Conservation (phyloP, 2,888 invertebrate genomes). For the Actias luna region DNA sequence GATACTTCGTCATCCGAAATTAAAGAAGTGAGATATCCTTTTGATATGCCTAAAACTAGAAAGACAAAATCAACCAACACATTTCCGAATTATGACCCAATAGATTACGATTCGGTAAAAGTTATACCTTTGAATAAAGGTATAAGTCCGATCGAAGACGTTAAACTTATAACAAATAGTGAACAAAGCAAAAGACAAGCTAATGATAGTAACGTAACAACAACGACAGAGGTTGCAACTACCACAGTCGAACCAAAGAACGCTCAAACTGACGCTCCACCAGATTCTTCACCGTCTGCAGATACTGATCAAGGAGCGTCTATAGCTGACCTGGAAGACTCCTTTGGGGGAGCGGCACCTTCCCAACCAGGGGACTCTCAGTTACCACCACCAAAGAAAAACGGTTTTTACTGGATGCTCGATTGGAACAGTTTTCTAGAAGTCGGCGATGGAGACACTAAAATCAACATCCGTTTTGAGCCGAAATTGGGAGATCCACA, state of each 20-base stretch:
- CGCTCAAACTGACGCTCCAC: constrained; percentile 43
- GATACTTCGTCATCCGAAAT: constrained; percentile 68
- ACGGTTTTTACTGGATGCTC: constrained; percentile 91
- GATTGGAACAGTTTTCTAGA: constrained; percentile 94
- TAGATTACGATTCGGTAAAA: constrained; percentile 69
- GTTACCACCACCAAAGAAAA: constrained; percentile 85
- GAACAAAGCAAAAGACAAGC: constrained; percentile 66
- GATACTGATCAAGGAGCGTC: constrained; percentile 78
- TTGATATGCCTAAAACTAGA: constrained; percentile 59
- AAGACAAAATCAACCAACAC: constrained; percentile 50
- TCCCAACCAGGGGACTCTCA: constrained; percentile 81
- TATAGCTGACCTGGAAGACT: constrained; percentile 86
- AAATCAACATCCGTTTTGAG: constrained; percentile 90
- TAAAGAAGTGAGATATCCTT: constrained; percentile 56
- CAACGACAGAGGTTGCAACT: constrained; percentile 32
- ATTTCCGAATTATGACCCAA: constrained; percentile 56
- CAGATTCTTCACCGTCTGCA: constrained; percentile 67
- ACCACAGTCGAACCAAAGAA: constrained; percentile 40
- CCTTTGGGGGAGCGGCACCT: constrained; percentile 86
- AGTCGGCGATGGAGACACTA: constrained; percentile 88
- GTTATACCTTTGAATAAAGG: constrained; percentile 71
- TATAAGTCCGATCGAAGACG: constrained; percentile 57
- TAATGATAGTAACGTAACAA: constrained; percentile 36
- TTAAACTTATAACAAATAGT: constrained; percentile 39
- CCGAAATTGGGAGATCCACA: constrained; percentile 91